Percentiles rank a stretch among this genome's conserved stretches.
These are phyloP conservation scores for Hormiphora californensis DNA, from an alignment of 37 sponge, comb jelly and placozoan genomes.

Conservation along the genomic window DNA sequence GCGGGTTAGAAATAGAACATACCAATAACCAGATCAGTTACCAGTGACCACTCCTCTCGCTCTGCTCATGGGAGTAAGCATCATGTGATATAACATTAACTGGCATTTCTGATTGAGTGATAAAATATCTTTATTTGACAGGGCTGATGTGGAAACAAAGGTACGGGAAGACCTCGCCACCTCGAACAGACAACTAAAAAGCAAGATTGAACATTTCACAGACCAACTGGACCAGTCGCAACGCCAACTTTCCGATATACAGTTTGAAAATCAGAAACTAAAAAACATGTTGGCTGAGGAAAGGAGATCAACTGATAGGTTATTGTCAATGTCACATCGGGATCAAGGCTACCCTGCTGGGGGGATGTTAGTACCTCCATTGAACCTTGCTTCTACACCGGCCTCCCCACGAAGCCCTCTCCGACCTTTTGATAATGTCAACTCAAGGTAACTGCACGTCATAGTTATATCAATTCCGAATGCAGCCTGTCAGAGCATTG, in stretches of 20 bases:
- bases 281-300: conserved; percentile 15
- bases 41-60: too few species aligned
- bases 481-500: too few species aligned
- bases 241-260: not conserved
- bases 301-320: not conserved
- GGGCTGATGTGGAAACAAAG: not conserved
- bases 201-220: not conserved
- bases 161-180: conserved; percentile 7
- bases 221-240: not conserved
- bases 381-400: too few species aligned
- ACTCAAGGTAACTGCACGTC: too few species aligned
- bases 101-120: not conserved
- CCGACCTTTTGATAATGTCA: too few species aligned
- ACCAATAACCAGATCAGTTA: too few species aligned
- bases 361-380: too few species aligned
- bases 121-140: not conserved
- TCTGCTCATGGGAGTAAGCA: too few species aligned
- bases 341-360: too few species aligned
- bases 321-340: too few species aligned
- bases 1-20: not conserved
- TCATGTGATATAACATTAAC: not conserved
- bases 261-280: conserved; percentile 30
- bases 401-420: too few species aligned
- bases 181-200: not conserved
- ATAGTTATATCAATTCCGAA: too few species aligned